Percentiles rank a stretch among this genome's conserved stretches.
These are phyloP conservation scores for Nasua narica DNA, from an alignment of 2,797 vertebrate genomes.

Conservation along the genomic window DNA sequence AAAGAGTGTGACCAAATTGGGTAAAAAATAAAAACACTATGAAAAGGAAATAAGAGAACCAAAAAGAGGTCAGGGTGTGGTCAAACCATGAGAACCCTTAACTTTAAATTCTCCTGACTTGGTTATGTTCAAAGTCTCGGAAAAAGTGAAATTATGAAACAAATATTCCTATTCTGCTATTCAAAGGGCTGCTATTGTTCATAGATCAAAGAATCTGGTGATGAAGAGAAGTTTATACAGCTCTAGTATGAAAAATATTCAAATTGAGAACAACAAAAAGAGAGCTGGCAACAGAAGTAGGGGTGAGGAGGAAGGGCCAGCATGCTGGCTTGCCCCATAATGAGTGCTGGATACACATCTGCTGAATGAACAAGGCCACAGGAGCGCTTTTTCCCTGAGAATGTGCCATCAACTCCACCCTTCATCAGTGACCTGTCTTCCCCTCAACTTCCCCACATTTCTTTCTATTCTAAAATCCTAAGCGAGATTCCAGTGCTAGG, in stretches of 20 bases:
- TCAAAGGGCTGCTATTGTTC: slow-evolving; percentile 66
- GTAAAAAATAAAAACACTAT: slow-evolving; percentile 57
- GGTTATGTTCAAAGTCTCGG: slow-evolving; percentile 52
- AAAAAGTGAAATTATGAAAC: slow-evolving; percentile 63
- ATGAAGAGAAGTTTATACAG: slow-evolving; percentile 57
- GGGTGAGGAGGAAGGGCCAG: background rate
- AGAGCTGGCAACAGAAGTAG: background rate
- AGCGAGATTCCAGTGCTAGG: background rate
- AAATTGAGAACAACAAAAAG: slow-evolving; percentile 45
- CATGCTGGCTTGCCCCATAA: background rate
- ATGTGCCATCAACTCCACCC: background rate
- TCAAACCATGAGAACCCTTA: slow-evolving; percentile 34
- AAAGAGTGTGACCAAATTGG: slow-evolving; percentile 75
- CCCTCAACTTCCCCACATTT: background rate
- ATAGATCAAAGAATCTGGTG: slow-evolving; percentile 70
- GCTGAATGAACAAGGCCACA: background rate
- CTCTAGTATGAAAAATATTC: slow-evolving; percentile 57
- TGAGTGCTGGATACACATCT: background rate
- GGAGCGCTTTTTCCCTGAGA: background rate
- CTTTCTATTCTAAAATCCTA: background rate
- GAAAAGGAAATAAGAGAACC: slow-evolving; percentile 49
- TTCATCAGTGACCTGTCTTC: background rate
- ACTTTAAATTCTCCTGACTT: slow-evolving; percentile 32
- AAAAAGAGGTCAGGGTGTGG: slow-evolving; percentile 62
- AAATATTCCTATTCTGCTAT: slow-evolving; percentile 50